Conservation (phyloP, 2,888 invertebrate species). For the Zootermopsis nevadensis region DNA sequence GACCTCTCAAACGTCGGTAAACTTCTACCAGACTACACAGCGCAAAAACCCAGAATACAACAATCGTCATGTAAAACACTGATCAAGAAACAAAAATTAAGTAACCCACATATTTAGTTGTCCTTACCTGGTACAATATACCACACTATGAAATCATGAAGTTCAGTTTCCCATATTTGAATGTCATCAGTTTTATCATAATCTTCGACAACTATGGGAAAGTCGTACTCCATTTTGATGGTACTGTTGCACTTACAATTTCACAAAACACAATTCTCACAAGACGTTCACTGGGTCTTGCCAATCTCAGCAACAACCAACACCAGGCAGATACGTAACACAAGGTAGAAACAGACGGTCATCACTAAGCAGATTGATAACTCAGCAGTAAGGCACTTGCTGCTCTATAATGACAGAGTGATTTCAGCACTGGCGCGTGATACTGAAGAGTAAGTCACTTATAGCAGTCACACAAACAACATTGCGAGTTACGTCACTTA, state of each 20-base stretch:
- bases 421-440: too few species aligned
- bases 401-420: not conserved
- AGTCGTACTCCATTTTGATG: conserved; percentile 54
- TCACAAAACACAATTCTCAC: not conserved
- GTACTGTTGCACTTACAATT: not conserved
- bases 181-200: conserved; percentile 59
- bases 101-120: not conserved
- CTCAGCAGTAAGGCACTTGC: not conserved
- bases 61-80: too few species aligned
- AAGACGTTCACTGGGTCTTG: too few species aligned
- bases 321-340: not conserved
- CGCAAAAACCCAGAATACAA: too few species aligned
- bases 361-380: not conserved
- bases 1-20: too few species aligned
- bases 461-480: too few species aligned
- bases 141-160: conserved; percentile 61
- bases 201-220: conserved; percentile 55
- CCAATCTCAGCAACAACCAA: not conserved
- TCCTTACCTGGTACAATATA: conserved; percentile 58
- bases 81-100: too few species aligned
- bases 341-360: not conserved
- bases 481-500: too few species aligned
- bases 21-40: too few species aligned
- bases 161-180: conserved; percentile 60
- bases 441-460: too few species aligned